Base-by-base conservation (phyloP, 1,140 invertebrate species). In the Kradibia gibbosae region DNA sequence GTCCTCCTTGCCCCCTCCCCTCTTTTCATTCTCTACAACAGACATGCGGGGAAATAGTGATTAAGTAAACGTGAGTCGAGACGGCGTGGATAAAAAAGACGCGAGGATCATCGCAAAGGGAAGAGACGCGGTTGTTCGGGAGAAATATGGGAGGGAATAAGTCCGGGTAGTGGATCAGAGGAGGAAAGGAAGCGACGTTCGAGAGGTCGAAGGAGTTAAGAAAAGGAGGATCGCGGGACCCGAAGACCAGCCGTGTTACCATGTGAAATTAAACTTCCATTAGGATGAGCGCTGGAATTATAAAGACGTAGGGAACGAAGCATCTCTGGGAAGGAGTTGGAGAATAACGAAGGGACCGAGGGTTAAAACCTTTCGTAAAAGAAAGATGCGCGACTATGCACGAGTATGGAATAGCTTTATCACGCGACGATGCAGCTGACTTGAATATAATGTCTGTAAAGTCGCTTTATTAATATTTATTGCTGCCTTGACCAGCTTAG, bases 191-290 rank as follows among this genome's bases (percentile, higher is more conserved):
- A 34, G 34, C 22, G 75, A 78, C 5, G 79, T 15, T 36, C n/a
- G 80, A 81, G 39, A 50, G 34, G 57, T 36, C 22, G 34, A 70
- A 53, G 67, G 80, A n/a, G 67, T 55, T 48, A 79, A 65, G 55
- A 25, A 15, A 70, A 67, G 62, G 60, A 65, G 57, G 82, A 65
- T 67, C 28, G 73, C 57, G 70, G 81, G 83, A 75, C 75, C 81
- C 8, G 22, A 25, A 73, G 36, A 42, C 36, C 10, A 39, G 25
- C 25, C 39, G 83, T 36, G 72, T 80, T 74, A 86, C 85, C 74
- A 82, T 81, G 83, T 84, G 83, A 88, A 88, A 87, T 88, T 88
- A 88, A 88, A 88, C 88, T 86, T 87, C 87, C 87, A 88, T 88
- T 89, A 88, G 82, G 84, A 83, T 78, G 84, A 84, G 80, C 83